Conservation (phyloP, 1,140 invertebrate genomes). For the Sogatella furcifera region DNA sequence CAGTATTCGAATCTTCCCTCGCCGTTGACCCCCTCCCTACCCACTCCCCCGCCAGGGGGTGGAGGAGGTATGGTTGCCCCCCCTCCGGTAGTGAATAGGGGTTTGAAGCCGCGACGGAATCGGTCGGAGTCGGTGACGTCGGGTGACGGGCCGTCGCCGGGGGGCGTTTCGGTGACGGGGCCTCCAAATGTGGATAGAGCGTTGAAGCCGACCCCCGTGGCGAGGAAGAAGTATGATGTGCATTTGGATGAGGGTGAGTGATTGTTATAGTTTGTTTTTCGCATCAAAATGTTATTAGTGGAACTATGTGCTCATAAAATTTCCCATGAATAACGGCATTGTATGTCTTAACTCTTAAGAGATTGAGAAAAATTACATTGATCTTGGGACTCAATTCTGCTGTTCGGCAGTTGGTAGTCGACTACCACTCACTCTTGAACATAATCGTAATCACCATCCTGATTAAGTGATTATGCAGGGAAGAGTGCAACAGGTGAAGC, state of each 20-base stretch:
- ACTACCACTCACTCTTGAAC: too few species aligned
- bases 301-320: too few species aligned
- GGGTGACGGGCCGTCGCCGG: conserved; percentile 27
- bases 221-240: conserved; percentile 2
- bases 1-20: conserved; percentile 47
- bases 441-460: too few species aligned
- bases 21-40: conserved; percentile 32
- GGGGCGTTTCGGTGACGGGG: conserved; percentile 17
- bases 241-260: conserved; percentile 17
- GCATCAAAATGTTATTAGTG: too few species aligned
- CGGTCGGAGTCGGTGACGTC: conserved; percentile 37
- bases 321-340: too few species aligned
- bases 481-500: too few species aligned
- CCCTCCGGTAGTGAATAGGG: conserved; percentile 63
- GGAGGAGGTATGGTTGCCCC: conserved; percentile 28
- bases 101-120: conserved; percentile 57
- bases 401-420: too few species aligned
- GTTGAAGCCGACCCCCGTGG: conserved; percentile 36
- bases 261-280: too few species aligned
- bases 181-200: conserved; percentile 43
- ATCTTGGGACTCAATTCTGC: too few species aligned
- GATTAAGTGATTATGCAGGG: too few species aligned
- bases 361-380: too few species aligned
- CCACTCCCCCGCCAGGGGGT: conserved; percentile 21
- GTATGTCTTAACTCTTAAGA: too few species aligned